These are phyloP conservation scores for Phyllostomus discolor DNA, from an alignment of 2,113 vertebrate species.

Conservation along the genomic window DNA sequence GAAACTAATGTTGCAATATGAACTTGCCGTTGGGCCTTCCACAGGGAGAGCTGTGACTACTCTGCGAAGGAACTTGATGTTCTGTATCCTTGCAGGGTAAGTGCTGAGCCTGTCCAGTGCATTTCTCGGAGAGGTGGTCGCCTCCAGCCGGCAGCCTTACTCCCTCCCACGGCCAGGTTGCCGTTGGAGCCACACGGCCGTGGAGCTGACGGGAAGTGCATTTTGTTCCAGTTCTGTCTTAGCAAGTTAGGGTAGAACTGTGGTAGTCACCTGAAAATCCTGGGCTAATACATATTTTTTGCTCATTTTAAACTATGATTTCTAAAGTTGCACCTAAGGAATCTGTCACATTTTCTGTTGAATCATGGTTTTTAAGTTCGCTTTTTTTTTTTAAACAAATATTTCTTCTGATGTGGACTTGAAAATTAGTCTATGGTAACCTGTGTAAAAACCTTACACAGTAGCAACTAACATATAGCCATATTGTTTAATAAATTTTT, in stretches of 20 bases:
- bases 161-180: slow-evolving; percentile 34
- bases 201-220: background rate
- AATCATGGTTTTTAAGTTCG: slow-evolving; percentile 55
- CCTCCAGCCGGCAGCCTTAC: slow-evolving; percentile 66
- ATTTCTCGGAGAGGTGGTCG: slow-evolving; percentile 47
- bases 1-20: slow-evolving; percentile 34
- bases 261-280: slow-evolving; percentile 33
- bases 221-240: slow-evolving; percentile 29
- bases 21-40: slow-evolving; percentile 51
- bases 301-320: slow-evolving; percentile 13
- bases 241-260: slow-evolving; percentile 38
- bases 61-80: slow-evolving; percentile 5
- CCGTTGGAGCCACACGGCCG: slow-evolving; percentile 59
- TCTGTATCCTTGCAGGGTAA: slow-evolving; percentile 8
- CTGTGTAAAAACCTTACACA: slow-evolving; percentile 44
- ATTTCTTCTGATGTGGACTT: slow-evolving; percentile 51
- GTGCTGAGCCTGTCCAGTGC: slow-evolving; percentile 19
- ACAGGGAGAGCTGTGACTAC: slow-evolving; percentile 19
- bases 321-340: slow-evolving; percentile 34
- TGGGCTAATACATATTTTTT: slow-evolving; percentile 25
- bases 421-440: slow-evolving; percentile 52
- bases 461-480: slow-evolving; percentile 42
- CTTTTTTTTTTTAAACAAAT: background rate
- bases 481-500: background rate
- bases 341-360: slow-evolving; percentile 53